These are phyloP conservation scores for Solenodon paradoxus DNA, from an alignment of 2,113 vertebrate genomes.

Conservation along the genomic window DNA sequence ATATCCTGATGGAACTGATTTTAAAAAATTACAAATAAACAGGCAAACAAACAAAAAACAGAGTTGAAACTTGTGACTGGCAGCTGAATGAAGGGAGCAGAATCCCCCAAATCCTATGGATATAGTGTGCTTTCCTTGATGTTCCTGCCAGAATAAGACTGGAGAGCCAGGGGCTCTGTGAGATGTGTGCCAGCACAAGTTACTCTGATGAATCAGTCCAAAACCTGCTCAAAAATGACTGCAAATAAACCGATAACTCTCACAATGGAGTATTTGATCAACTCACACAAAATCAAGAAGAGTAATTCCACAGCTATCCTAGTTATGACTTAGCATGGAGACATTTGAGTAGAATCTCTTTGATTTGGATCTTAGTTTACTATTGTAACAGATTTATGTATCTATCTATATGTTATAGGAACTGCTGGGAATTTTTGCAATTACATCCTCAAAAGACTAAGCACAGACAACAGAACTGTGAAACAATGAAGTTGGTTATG, in stretches of 20 bases:
- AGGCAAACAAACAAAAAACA: too few species aligned
- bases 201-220: neutral
- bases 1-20: neutral
- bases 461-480: neutral
- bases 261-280: neutral
- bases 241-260: neutral
- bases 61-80: slow-evolving; percentile 27
- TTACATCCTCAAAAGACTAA: neutral
- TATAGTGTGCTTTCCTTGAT: slow-evolving; percentile 23
- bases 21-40: too few species aligned
- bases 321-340: neutral
- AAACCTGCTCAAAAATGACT: neutral
- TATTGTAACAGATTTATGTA: neutral
- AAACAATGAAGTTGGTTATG: neutral
- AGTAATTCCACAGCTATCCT: neutral
- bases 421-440: neutral
- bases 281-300: neutral
- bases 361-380: neutral
- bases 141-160: slow-evolving; percentile 10
- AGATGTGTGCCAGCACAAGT: neutral
- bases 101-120: slow-evolving; percentile 1
- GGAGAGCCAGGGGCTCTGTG: neutral
- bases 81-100: neutral
- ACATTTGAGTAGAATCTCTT: neutral
- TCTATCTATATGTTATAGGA: neutral